These are phyloP conservation scores for Metellina segmentata DNA, from an alignment of 2,888 invertebrate species.

Conservation along the genomic window DNA sequence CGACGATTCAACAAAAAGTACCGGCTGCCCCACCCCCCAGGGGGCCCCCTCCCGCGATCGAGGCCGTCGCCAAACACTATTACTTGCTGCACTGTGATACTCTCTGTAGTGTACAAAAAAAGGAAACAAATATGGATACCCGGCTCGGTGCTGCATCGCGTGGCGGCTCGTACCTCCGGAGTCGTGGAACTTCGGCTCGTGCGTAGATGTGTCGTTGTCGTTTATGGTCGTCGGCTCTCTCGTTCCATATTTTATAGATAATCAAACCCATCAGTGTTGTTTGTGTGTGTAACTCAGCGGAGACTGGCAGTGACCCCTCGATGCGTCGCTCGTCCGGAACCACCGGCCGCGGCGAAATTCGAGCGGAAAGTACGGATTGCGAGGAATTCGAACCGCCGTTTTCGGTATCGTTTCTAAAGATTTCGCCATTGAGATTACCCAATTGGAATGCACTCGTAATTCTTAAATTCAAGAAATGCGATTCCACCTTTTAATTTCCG, in stretches of 20 bases:
- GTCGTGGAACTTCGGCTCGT: constrained; percentile 45
- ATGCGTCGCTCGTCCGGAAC: background rate
- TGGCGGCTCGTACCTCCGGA: constrained; percentile 60
- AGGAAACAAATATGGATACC: constrained; percentile 49
- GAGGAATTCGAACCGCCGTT: too few species aligned
- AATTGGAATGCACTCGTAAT: too few species aligned
- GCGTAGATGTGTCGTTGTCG: constrained; percentile 65
- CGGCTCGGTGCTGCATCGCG: constrained; percentile 69
- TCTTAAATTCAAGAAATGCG: too few species aligned
- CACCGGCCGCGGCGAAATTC: too few species aligned
- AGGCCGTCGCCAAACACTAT: constrained; percentile 34
- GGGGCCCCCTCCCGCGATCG: constrained; percentile 30
- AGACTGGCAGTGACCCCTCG: background rate
- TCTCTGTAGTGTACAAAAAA: constrained; percentile 73
- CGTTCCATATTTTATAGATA: constrained; percentile 76
- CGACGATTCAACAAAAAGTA: background rate
- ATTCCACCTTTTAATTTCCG: too few species aligned
- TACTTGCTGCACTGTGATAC: constrained; percentile 77
- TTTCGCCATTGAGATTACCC: too few species aligned
- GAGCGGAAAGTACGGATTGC: too few species aligned
- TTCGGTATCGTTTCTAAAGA: too few species aligned
- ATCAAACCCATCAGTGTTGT: constrained; percentile 76
- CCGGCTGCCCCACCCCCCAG: constrained; percentile 14
- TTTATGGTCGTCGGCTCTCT: constrained; percentile 66
- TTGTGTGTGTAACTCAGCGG: constrained; percentile 60